Conservation (phyloP, 2,888 invertebrate genomes). For the Hypomecis atomaria region DNA sequence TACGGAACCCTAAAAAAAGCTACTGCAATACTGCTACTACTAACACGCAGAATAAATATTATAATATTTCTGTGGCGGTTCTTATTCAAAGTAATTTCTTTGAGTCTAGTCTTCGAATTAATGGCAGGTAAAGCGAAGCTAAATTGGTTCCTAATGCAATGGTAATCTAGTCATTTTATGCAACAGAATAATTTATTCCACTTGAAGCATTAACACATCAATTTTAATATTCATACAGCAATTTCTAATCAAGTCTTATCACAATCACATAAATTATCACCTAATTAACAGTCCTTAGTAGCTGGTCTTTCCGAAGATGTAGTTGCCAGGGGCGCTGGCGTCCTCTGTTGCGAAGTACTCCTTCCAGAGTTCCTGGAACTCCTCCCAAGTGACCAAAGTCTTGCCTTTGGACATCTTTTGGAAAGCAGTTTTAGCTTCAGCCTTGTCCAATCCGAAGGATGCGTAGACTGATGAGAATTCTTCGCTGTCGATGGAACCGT, state of each 20-base stretch:
- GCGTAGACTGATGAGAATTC: conserved; percentile 93
- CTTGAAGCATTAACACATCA: conserved; percentile 19
- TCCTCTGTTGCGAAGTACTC: conserved; percentile 88
- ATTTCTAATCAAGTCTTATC: conserved; percentile 26
- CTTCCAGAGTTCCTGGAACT: conserved; percentile 91
- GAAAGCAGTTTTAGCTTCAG: conserved; percentile 91
- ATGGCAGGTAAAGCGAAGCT: too few relatives aligned
- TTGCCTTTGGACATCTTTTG: conserved; percentile 91
- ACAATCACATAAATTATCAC: conserved; percentile 20
- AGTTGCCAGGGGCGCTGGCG: conserved; percentile 69
- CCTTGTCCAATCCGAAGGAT: conserved; percentile 89
- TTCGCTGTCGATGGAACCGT: conserved; percentile 89
- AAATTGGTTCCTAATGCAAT: neutral
- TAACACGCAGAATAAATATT: too few relatives aligned
- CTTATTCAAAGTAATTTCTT: too few relatives aligned
- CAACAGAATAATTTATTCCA: conserved; percentile 30
- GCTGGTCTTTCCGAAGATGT: conserved; percentile 88
- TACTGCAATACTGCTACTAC: too few relatives aligned
- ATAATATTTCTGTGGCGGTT: too few relatives aligned
- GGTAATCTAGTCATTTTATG: neutral
- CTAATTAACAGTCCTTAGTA: conserved; percentile 40
- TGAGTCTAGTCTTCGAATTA: too few relatives aligned
- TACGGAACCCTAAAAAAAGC: too few relatives aligned
- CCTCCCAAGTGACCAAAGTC: conserved; percentile 89
- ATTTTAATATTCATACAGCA: conserved; percentile 27